Conservation (phyloP, 2,888 invertebrate species). For the Alentia gelatinosa region DNA sequence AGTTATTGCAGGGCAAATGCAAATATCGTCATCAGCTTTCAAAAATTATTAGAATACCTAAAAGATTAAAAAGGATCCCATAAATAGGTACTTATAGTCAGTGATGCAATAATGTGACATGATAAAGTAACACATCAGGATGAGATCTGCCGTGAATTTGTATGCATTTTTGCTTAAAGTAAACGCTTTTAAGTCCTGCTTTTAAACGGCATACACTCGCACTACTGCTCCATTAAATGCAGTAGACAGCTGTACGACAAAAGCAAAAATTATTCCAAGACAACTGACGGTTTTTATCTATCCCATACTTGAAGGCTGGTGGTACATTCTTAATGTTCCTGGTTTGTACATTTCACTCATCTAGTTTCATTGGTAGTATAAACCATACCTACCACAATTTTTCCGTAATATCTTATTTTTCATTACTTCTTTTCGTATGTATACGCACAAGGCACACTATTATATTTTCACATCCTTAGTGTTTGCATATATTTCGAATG, state of each 20-base stretch:
- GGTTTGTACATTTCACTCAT: constrained; percentile 50
- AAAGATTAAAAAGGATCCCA: neutral
- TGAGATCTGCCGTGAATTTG: neutral
- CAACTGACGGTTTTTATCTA: neutral
- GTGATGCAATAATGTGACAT: neutral
- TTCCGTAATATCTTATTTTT: neutral
- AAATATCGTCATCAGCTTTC: neutral
- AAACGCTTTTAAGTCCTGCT: too few species aligned
- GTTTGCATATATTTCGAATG: too few species aligned
- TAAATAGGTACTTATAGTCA: neutral
- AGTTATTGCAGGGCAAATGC: neutral
- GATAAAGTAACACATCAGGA: neutral
- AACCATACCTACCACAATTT: neutral
- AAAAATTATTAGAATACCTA: neutral
- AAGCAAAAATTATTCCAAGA: too few species aligned
- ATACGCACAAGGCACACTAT: too few species aligned
- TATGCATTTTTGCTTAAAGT: too few species aligned
- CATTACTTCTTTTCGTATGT: neutral
- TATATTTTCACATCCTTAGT: too few species aligned
- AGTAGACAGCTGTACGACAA: too few species aligned
- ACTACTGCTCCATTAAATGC: too few species aligned
- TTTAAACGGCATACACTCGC: too few species aligned
- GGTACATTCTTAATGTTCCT: constrained; percentile 53
- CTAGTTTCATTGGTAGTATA: neutral
- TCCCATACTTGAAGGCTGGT: constrained; percentile 35